Evolutionary conservation across 2,888 invertebrate species (phyloP).

Genomic region (Byasa hedistus): DNA sequence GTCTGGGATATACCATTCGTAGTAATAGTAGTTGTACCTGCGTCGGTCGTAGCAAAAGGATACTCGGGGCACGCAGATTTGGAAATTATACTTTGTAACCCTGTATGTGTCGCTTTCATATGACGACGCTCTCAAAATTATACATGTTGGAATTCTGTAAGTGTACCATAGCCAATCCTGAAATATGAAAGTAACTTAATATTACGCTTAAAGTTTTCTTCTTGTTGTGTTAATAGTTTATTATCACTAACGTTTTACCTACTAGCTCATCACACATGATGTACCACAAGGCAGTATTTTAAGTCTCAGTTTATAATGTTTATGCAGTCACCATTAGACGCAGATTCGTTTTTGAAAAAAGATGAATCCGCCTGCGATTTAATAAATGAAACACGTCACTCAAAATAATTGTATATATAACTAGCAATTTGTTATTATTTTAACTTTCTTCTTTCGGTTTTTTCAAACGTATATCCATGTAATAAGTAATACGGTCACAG

Average conservation of each 20-base stretch:
- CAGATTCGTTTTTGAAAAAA: no score
- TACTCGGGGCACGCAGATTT: slow-evolving; percentile 59
- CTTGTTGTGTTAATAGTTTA: neutral
- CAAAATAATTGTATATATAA: no score
- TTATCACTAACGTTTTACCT: neutral
- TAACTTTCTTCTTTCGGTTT: no score
- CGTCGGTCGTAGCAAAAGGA: slow-evolving; percentile 45
- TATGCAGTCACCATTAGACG: no score
- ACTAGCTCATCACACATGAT: neutral
- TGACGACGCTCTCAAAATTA: slow-evolving; percentile 45
- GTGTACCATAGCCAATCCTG: slow-evolving; percentile 56
- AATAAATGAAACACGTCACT: no score
- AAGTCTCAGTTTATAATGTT: no score
- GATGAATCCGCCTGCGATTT: no score
- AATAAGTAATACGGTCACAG: no score
- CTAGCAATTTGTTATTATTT: no score
- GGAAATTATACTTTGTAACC: slow-evolving; percentile 52
- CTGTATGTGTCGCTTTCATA: slow-evolving; percentile 45
- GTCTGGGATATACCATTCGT: slow-evolving; percentile 55
- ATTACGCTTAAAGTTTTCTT: neutral
- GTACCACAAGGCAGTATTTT: neutral
- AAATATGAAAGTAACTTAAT: slow-evolving; percentile 31
- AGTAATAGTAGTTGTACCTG: slow-evolving; percentile 50
- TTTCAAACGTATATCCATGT: no score
- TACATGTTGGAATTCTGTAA: slow-evolving; percentile 57